A percentile compares a stretch with the other conserved stretches of the same genome.
Conservation (phyloP, 2,113 vertebrate genomes). For the Daubentonia madagascariensis region DNA sequence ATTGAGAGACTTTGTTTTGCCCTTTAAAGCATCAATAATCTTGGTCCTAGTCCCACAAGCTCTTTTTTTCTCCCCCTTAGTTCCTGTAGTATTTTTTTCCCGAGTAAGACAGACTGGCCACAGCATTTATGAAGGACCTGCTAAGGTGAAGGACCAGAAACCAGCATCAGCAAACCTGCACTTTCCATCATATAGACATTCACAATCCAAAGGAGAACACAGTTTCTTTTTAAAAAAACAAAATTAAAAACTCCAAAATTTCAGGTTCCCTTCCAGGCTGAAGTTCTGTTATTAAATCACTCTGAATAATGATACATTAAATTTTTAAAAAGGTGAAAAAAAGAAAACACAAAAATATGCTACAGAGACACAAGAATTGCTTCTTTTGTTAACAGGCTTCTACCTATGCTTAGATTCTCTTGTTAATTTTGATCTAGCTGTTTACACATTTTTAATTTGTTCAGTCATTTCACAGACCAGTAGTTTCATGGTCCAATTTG, state of each 20-base stretch:
- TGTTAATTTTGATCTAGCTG: not conserved
- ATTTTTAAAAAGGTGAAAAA: not conserved
- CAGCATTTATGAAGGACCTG: not conserved
- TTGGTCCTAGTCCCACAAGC: not conserved
- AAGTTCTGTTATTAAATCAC: not conserved
- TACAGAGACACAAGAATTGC: not conserved
- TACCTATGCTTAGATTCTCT: not conserved
- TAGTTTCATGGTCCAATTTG: slow-evolving; percentile 49
- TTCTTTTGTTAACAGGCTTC: not conserved
- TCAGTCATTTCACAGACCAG: slow-evolving; percentile 52
- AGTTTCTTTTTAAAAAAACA: not conserved
- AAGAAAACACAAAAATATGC: not conserved
- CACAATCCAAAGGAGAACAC: not conserved
- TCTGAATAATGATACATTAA: not conserved
- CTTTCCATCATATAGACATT: not conserved
- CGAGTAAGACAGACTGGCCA: not conserved
- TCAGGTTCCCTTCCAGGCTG: not conserved
- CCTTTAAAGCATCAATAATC: not conserved
- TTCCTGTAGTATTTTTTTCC: not conserved
- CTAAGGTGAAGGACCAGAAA: not conserved
- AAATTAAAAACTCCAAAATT: not conserved
- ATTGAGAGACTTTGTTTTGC: not conserved
- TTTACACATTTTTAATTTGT: slow-evolving; percentile 53
- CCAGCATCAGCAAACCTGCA: not conserved
- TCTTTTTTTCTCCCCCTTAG: no score